A percentile compares a stretch with the other conserved stretches of the same genome.
Conservation (phyloP, 2,113 vertebrate species). For the Tupaia chinensis region DNA sequence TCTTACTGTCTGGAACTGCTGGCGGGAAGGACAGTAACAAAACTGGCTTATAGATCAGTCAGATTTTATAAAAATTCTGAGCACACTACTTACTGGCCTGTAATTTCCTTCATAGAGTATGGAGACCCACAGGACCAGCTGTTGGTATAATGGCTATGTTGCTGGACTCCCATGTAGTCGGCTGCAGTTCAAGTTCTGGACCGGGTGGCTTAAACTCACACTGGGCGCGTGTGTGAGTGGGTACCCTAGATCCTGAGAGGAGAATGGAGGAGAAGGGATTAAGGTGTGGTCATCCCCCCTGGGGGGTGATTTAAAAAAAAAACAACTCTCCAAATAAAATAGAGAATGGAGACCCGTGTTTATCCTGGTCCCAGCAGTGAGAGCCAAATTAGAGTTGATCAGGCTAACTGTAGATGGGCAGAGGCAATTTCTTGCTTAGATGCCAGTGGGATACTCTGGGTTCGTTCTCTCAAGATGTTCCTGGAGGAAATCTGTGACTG, state of each 20-base stretch:
- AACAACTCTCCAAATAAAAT: no score
- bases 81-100: background rate
- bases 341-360: background rate
- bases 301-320: no score
- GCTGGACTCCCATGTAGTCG: no score
- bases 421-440: background rate
- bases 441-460: background rate
- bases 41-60: background rate
- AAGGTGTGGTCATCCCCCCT: no score
- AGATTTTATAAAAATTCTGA: constrained; percentile 6
- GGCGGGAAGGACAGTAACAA: background rate
- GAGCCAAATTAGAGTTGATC: background rate
- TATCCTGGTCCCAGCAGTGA: background rate
- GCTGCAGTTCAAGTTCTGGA: no score
- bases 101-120: background rate
- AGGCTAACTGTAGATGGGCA: background rate
- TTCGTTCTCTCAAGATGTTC: background rate
- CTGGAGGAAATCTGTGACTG: background rate
- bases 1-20: background rate
- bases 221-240: no score
- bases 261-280: no score
- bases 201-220: no score
- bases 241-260: no score
- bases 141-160: no score
- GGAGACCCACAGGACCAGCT: background rate